These are phyloP conservation scores for Cinara cedri DNA, from an alignment of 2,888 invertebrate genomes.

Conservation along the genomic window DNA sequence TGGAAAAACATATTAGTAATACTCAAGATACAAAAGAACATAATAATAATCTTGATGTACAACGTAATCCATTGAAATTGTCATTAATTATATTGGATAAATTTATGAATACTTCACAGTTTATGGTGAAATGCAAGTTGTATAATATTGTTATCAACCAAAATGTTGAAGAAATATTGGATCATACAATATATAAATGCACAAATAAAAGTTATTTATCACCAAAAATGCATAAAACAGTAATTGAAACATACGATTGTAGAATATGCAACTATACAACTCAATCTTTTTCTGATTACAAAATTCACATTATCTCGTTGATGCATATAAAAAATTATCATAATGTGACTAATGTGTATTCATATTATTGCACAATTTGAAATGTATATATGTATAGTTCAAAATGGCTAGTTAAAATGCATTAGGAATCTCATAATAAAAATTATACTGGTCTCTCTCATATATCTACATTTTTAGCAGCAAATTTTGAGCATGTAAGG, in stretches of 20 bases:
- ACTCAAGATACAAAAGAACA: background rate
- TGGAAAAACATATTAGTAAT: too few relatives aligned
- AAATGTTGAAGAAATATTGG: background rate
- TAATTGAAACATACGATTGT: background rate
- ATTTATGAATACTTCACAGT: background rate
- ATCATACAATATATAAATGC: background rate
- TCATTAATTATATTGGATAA: constrained; percentile 27
- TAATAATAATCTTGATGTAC: background rate
- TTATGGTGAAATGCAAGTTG: constrained; percentile 5
- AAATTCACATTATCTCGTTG: background rate
- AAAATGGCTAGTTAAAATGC: background rate
- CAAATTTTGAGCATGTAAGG: constrained; percentile 9
- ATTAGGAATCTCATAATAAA: background rate
- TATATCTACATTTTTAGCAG: background rate
- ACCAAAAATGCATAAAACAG: background rate
- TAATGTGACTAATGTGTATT: background rate
- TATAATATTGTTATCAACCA: background rate
- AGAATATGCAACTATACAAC: background rate
- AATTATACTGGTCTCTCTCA: background rate
- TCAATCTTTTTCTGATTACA: background rate
- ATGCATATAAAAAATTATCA: background rate
- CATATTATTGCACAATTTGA: constrained; percentile 12
- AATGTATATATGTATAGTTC: constrained; percentile 8
- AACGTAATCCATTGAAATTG: background rate
- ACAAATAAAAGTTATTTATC: background rate